Evolutionary conservation across 2,113 vertebrate genomes (phyloP).

Genomic region (Chroicocephalus ridibundus): DNA sequence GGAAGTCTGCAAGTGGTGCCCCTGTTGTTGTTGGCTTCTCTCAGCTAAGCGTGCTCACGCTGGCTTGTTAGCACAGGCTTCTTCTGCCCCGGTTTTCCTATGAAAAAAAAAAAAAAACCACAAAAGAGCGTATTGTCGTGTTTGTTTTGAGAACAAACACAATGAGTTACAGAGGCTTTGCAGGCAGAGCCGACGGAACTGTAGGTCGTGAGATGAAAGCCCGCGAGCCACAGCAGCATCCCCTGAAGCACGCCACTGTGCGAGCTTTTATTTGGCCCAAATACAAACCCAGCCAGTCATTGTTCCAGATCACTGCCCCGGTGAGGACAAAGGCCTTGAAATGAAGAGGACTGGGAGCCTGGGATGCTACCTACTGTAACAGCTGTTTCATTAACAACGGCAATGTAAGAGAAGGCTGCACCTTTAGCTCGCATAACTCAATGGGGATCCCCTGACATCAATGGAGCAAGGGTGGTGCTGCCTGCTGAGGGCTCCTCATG

Average conservation of each 20-base stretch:
- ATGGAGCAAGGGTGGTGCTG: background rate
- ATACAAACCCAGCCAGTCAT: background rate
- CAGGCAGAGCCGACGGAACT: background rate
- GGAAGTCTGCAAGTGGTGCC: background rate
- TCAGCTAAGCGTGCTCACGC: background rate
- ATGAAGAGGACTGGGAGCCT: background rate
- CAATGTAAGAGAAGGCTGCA: background rate
- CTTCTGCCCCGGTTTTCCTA: background rate
- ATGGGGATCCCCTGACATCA: background rate
- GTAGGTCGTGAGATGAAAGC: background rate
- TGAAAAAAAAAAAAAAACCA: background rate
- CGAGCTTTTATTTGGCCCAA: background rate
- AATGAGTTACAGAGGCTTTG: background rate
- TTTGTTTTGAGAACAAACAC: slow-evolving; percentile 32
- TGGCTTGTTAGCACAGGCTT: background rate
- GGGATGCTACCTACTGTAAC: background rate
- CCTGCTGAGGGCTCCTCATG: background rate
- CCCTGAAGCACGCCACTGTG: accelerated
- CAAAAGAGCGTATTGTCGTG: background rate
- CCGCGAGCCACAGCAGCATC: background rate
- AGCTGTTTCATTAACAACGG: background rate
- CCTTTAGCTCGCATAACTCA: background rate
- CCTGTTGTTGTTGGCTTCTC: background rate
- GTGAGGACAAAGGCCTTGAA: background rate
- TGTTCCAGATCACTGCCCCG: background rate